Percentiles rank a stretch among this genome's conserved stretches.
Conservation (phyloP, 1,140 invertebrate genomes). For the Musca vetustissima region DNA sequence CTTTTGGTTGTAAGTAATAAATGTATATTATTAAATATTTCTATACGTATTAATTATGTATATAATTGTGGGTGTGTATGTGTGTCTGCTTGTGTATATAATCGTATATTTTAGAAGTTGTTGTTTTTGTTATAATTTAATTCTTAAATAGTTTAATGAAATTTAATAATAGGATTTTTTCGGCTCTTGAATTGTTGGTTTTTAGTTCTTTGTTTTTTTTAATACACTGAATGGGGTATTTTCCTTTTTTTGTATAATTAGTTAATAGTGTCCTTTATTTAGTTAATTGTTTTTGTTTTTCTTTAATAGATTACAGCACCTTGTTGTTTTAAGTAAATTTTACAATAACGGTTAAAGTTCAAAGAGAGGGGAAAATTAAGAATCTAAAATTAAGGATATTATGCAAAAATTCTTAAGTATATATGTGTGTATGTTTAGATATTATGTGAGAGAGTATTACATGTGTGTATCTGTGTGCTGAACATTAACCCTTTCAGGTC, state of each 20-base stretch:
- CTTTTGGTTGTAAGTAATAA: too few relatives aligned
- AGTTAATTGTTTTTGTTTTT: too few relatives aligned
- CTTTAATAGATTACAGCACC: slow-evolving; percentile 9
- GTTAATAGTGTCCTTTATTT: too few relatives aligned
- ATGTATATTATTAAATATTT: too few relatives aligned
- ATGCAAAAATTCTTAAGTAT: background rate
- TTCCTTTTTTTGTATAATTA: background rate
- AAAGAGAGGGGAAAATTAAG: too few relatives aligned
- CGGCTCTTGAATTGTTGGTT: background rate
- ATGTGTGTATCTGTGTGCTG: too few relatives aligned
- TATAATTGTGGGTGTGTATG: too few relatives aligned
- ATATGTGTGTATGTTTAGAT: background rate
- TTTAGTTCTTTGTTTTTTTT: slow-evolving; percentile 2
- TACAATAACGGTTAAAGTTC: too few relatives aligned
- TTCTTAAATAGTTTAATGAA: background rate
- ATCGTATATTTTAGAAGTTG: background rate
- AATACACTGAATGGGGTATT: background rate
- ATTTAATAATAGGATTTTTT: background rate
- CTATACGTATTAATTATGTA: too few relatives aligned
- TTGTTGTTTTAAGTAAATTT: slow-evolving; percentile 6
- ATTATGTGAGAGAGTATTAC: background rate
- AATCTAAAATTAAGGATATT: background rate
- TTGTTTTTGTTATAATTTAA: background rate
- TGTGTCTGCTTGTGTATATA: too few relatives aligned
- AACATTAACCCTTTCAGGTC: too few relatives aligned